These are phyloP conservation scores for Circaetus gallicus DNA, from an alignment of 2,113 vertebrate genomes.

Conservation along the genomic window DNA sequence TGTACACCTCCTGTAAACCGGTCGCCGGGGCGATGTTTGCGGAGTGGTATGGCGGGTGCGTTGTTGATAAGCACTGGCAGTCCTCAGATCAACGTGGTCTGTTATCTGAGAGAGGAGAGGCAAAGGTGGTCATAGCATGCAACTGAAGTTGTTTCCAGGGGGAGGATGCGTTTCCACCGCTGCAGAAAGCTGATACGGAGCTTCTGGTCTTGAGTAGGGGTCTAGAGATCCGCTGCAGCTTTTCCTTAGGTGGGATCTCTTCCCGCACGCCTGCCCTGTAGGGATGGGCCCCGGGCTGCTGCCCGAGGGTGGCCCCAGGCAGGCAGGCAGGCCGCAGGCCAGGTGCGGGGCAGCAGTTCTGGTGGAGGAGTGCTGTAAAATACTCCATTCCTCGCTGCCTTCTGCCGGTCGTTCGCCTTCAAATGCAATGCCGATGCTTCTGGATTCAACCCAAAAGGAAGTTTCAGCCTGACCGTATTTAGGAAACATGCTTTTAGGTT, in stretches of 20 bases:
- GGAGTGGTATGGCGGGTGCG: accelerated
- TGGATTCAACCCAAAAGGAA: neutral
- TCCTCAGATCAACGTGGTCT: accelerated
- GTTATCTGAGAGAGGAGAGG: neutral
- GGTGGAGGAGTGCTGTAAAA: too few species aligned
- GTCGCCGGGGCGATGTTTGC: neutral
- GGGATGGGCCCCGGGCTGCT: accelerated
- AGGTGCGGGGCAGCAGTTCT: too few species aligned
- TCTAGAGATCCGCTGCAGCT: accelerated
- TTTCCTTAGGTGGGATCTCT: accelerated
- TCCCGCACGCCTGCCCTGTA: accelerated
- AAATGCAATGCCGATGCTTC: accelerated
- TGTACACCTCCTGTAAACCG: accelerated
- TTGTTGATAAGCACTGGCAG: accelerated
- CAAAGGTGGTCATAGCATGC: accelerated
- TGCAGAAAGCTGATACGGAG: neutral
- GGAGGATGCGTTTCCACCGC: accelerated
- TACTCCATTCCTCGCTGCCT: accelerated
- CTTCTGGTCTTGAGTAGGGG: neutral
- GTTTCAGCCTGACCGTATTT: neutral
- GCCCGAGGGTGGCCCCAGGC: neutral
- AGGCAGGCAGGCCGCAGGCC: neutral
- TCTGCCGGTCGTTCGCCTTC: accelerated
- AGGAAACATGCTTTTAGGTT: neutral
- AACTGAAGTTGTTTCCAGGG: neutral